Evolutionary conservation across 2,797 vertebrate species (phyloP).

Genomic region (Sebastes nivosus): DNA sequence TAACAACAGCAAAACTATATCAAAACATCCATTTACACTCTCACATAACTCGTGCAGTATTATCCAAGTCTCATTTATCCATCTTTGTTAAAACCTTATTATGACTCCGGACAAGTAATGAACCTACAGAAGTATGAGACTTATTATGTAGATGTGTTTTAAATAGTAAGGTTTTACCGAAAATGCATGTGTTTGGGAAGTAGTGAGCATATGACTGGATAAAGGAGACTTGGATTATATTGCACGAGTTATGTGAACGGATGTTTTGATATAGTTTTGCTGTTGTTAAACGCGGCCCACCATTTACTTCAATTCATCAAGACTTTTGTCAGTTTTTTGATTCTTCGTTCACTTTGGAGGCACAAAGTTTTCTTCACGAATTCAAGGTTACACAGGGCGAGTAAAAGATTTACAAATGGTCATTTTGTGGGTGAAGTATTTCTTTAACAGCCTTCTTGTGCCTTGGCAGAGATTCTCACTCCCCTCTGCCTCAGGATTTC

Average conservation of each 20-base stretch:
- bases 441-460: background rate
- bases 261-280: background rate
- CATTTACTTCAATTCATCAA: background rate
- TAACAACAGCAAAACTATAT: background rate
- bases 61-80: background rate
- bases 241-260: background rate
- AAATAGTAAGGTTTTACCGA: background rate
- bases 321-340: background rate
- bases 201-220: background rate
- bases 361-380: background rate
- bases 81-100: background rate
- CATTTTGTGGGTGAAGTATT: background rate
- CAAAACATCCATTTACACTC: background rate
- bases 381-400: background rate
- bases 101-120: rapidly evolving
- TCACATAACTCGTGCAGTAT: background rate
- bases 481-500: constrained; percentile 11
- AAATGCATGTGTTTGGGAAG: background rate
- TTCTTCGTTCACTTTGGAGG: background rate
- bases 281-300: background rate
- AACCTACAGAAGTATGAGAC: background rate
- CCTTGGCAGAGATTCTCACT: background rate
- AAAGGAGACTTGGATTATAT: background rate
- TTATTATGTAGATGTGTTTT: background rate
- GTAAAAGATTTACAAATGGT: background rate